Evolutionary conservation across 1,140 invertebrate genomes (phyloP), one percentile per base, ranked within the genome.

Genomic region (Drosophila asahinai): DNA sequence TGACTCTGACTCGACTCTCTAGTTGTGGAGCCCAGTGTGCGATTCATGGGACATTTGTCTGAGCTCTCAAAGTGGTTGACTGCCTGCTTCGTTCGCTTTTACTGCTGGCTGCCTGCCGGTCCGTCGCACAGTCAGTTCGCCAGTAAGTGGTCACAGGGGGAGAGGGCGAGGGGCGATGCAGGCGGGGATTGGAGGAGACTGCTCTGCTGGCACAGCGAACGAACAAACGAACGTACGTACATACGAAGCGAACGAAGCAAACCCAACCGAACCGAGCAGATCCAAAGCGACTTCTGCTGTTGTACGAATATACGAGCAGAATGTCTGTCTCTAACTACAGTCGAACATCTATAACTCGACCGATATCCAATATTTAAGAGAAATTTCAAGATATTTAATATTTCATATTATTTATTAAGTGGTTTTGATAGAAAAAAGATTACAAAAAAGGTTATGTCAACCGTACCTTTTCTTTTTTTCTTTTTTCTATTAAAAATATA

Each of bases 11-110:
- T 43, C 40, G 58, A 63, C 59, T 70, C 36, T 54, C 25, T 52
- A 38, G 54, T 47, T 33, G 63, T 71, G 63, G 63, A 57, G 40
- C 48, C 63, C 49, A 71, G 40, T 55, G 64, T 71, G 49, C 67
- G 76, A 79, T 79, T 79, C 66, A 79, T 79, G 77, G 76, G 76
- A 79, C 76, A 78, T 72, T 79, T 79, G 76, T 71, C 77, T 79
- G 75, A 79, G 76, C 76, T 72, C 76, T 72, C 66, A 71, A 71
- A 79, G 77, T 79, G 77, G 66, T 60, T 78, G 63, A 68, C 64
- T 78, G 75, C 62, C 72, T 68, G 73, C 59, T 52, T 11, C 38
- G 77, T 67, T 55, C 59, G 67, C 63, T 83, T 62, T 83, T 78
- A 79, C 75, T 78, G 75, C 75, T 81, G 49, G 60, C 79, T 30